Evolutionary conservation across 1,140 invertebrate species (phyloP).

Genomic region (Magallana ariakensis): DNA sequence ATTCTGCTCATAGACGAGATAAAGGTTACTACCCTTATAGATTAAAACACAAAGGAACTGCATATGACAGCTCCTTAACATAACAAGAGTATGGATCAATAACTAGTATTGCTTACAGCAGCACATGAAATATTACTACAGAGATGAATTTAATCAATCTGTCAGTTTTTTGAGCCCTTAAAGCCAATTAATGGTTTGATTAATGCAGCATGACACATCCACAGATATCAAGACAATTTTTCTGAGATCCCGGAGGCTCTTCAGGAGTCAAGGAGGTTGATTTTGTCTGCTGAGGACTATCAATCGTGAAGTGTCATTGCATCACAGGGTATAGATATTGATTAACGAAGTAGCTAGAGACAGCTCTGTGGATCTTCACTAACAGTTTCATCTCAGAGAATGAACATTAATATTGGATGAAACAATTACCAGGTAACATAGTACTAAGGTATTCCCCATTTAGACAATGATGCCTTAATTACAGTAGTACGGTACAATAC

Average conservation of each 20-base stretch:
- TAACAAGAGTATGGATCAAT: background rate
- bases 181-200: slow-evolving; percentile 5
- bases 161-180: background rate
- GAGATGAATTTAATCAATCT: background rate
- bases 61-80: background rate
- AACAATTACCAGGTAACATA: too few species aligned
- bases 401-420: too few species aligned
- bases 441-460: too few species aligned
- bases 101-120: background rate
- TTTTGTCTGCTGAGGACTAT: background rate
- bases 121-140: background rate
- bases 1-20: too few species aligned
- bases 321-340: too few species aligned
- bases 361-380: too few species aligned
- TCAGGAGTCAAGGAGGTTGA: background rate
- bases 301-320: too few species aligned
- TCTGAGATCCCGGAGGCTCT: background rate
- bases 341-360: too few species aligned
- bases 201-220: slow-evolving; percentile 11
- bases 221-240: background rate
- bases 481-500: too few species aligned
- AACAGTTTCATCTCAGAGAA: too few species aligned
- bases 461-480: too few species aligned
- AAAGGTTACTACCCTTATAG: too few species aligned
- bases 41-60: background rate